Evolutionary conservation across 2,888 invertebrate species (phyloP).

Genomic region (Chrysolina haemoptera): DNA sequence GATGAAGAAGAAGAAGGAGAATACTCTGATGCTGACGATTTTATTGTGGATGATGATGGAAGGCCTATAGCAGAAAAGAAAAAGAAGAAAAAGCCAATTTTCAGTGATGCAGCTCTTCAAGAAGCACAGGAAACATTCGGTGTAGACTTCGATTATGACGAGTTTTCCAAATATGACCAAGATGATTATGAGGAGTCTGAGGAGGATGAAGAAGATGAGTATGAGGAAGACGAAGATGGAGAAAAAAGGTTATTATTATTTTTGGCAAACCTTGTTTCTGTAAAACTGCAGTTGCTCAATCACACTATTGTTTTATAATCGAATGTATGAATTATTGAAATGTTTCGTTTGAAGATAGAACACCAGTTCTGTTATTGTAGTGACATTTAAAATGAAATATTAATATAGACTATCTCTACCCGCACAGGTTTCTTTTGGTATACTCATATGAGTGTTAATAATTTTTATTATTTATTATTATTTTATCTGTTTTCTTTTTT

Average conservation of each 20-base stretch:
- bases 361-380: too few species aligned
- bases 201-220: slow-evolving; percentile 85
- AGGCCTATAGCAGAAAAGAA: slow-evolving; percentile 87
- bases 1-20: slow-evolving; percentile 85
- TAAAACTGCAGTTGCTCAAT: not conserved
- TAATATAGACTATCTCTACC: too few species aligned
- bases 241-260: slow-evolving; percentile 61
- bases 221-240: slow-evolving; percentile 80
- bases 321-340: too few species aligned
- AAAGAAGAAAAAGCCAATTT: slow-evolving; percentile 85
- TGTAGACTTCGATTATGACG: slow-evolving; percentile 97
- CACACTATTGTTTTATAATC: too few species aligned
- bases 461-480: too few species aligned
- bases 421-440: too few species aligned
- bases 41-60: slow-evolving; percentile 97
- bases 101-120: slow-evolving; percentile 92
- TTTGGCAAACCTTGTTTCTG: not conserved
- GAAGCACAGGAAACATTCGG: slow-evolving; percentile 99
- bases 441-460: too few species aligned
- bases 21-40: slow-evolving; percentile 93
- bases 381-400: too few species aligned
- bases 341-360: too few species aligned
- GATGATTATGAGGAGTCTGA: slow-evolving; percentile 90
- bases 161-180: slow-evolving; percentile 89
- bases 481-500: too few species aligned